A percentile compares a stretch with the other conserved stretches of the same genome.
phyloP scores from a whole-genome alignment of 2,888 invertebrate species.

The Byasa hedistus region DNA sequence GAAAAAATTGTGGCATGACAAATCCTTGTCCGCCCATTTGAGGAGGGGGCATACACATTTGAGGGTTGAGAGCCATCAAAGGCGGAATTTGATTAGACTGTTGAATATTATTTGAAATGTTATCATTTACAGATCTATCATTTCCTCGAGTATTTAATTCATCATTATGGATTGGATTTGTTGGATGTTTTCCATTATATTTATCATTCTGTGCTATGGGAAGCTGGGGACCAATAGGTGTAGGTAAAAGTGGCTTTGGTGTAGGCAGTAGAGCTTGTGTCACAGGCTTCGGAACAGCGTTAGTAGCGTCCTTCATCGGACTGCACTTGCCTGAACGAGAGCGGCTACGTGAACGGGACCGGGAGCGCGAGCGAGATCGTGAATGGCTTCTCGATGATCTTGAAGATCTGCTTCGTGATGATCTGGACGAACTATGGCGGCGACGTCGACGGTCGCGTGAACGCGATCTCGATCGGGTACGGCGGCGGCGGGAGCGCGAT shows the following conservation, averaged over 20 bases:
- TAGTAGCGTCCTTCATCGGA: conserved; percentile 60
- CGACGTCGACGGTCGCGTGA: conserved; percentile 69
- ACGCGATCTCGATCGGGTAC: conserved; percentile 59
- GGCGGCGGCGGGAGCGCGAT: conserved; percentile 52
- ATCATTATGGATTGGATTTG: conserved; percentile 41
- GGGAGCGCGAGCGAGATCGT: conserved; percentile 53
- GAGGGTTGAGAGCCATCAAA: conserved; percentile 66
- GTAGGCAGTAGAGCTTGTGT: conserved; percentile 50
- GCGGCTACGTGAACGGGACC: conserved; percentile 70
- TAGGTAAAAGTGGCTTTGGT: conserved; percentile 50
- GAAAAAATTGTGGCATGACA: conserved; percentile 65
- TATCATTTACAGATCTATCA: conserved; percentile 36
- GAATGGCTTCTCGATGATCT: conserved; percentile 56
- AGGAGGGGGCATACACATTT: conserved; percentile 65
- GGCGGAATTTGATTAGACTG: conserved; percentile 60
- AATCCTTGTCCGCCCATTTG: conserved; percentile 60
- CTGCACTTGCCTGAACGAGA: conserved; percentile 80
- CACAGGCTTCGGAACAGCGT: conserved; percentile 54
- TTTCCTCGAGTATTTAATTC: conserved; percentile 33
- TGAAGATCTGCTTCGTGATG: conserved; percentile 70
- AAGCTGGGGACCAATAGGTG: conserved; percentile 62
- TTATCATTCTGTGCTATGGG: conserved; percentile 44
- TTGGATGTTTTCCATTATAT: conserved; percentile 45
- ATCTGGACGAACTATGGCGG: conserved; percentile 67
- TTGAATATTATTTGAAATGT: conserved; percentile 40